Evolutionary conservation across 2,888 invertebrate genomes (phyloP), one percentile per base, ranked within the genome.

Genomic region (Eupeodes luniger): DNA sequence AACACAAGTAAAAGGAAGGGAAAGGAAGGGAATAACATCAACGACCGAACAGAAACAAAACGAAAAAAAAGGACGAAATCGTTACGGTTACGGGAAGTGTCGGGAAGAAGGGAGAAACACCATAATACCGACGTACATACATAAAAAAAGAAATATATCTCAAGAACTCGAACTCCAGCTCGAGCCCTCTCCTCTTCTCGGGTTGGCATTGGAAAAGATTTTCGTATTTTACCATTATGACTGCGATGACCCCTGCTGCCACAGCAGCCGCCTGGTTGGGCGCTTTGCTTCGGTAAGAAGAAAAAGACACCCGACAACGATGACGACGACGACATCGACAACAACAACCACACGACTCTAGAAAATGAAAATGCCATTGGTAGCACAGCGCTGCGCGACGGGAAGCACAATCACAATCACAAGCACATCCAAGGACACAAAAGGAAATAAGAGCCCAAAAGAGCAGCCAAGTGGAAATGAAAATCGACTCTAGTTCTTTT

Each of bases 161-260:
- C 81, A 76, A 81, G 62, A 69, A 62, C 47, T 19, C n/a, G 27
- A 27, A 3, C 27, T 27, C 40, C 1, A 7, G 5, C 40, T 19
- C 19, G 19, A 19, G 19, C 0, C 19, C 6, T 70, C 64, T 70
- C 74, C 49, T 70, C 44, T 53, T 55, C 64, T 75, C 47, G 83
- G 57, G 70, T 81, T 82, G 87, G 84, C 87, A 84, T 87, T 87
- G 84, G 87, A 77, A 87, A 87, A 87, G 87, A 87, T 87, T 87
- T 84, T 87, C 80, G 77, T 77, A 84, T 87, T 27, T 83, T 83
- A 87, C 81, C 81, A 81, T 85, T 85, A 85, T 75, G 75, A 87
- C 69, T 79, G 72, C 59, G 80, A 83, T 84, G 87, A 83, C 85
- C 82, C 83, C 83, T 74, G 76, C 69, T 57, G 53, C 55, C 82